These are phyloP conservation scores for Pinna nobilis DNA, from an alignment of 1,140 invertebrate genomes.

Conservation along the genomic window DNA sequence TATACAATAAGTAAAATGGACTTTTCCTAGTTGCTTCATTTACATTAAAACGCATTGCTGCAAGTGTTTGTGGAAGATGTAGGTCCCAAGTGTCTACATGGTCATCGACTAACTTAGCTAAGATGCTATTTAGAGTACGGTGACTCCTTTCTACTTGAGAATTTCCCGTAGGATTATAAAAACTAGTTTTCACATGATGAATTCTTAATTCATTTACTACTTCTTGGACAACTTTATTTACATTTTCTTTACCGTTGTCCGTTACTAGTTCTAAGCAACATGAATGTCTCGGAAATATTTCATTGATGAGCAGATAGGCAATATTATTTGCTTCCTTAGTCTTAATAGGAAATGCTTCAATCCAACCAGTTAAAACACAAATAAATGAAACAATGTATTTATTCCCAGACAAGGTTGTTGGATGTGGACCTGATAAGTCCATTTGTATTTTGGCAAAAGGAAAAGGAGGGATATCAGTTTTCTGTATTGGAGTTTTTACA, in stretches of 20 bases:
- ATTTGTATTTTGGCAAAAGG: constrained; percentile 31
- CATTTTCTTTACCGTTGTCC: constrained; percentile 43
- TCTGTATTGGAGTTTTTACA: constrained; percentile 13
- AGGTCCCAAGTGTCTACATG: constrained; percentile 32
- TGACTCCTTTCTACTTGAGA: constrained; percentile 24
- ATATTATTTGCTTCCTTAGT: constrained; percentile 37
- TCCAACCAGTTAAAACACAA: constrained; percentile 37
- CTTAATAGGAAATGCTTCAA: constrained; percentile 37
- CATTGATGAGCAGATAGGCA: constrained; percentile 35
- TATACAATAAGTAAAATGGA: constrained; percentile 20
- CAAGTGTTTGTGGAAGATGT: constrained; percentile 35
- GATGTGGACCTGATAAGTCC: constrained; percentile 43
- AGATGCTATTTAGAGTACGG: constrained; percentile 10
- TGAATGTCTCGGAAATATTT: constrained; percentile 35
- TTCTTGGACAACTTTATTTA: constrained; percentile 13
- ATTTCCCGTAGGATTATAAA: constrained; percentile 7
- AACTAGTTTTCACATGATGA: constrained; percentile 31
- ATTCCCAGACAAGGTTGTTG: constrained; percentile 36
- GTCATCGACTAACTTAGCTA: constrained; percentile 11
- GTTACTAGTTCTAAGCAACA: constrained; percentile 26
- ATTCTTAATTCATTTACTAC: constrained; percentile 32
- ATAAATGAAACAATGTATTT: constrained; percentile 47
- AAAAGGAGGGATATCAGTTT: constrained; percentile 42
- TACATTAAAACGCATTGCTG: constrained; percentile 29
- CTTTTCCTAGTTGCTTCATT: constrained; percentile 13